Evolutionary conservation across 2,888 invertebrate genomes (phyloP), one percentile per base, ranked within the genome.

Genomic region (Nymphalis polychloros): DNA sequence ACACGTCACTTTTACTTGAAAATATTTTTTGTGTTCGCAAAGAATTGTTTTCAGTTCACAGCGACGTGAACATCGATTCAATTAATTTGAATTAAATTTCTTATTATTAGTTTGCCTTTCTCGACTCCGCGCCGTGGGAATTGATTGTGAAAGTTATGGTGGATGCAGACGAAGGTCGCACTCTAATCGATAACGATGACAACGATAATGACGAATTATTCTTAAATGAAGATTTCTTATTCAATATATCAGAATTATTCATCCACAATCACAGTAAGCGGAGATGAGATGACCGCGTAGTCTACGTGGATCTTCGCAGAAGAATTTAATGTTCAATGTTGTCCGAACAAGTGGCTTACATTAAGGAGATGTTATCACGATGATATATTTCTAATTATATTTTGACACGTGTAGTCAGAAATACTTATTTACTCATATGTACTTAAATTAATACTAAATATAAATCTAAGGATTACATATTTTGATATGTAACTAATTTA

Each of bases 51-150:
- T 17, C 16, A n/a, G n/a, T 55, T 17, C 16, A 55, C 55, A 55
- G n/a, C n/a, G 55, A 55, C 55, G 31, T 31, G 55, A 55, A 31
- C 27, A 17, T 17, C 53, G 55, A 55, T 55, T 55, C 55, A 35
- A 55, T 55, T 31, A 31, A 31, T 55, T 55, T 35, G 55, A 31
- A 55, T 55, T 31, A 55, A 55, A 31, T 27, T 55, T 55, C 52
- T 52, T 52, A 20, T 27, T 27, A 31, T 55, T 31, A n/a, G 31
- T 31, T 55, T 31, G 31, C 55, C 55, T 55, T 55, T 55, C 55
- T 55, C 55, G 49, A 8, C 19, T 17, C 49, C n/a, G 19, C 49
- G n/a, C 17, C 55, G 55, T 55, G 55, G 31, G 55, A 55, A 31
- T 6, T n/a, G 31, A 2, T 31, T 31, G 55, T 55, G 55, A 55